Base-by-base conservation (phyloP, 2,797 vertebrate genomes). In the Numenius phaeopus region DNA sequence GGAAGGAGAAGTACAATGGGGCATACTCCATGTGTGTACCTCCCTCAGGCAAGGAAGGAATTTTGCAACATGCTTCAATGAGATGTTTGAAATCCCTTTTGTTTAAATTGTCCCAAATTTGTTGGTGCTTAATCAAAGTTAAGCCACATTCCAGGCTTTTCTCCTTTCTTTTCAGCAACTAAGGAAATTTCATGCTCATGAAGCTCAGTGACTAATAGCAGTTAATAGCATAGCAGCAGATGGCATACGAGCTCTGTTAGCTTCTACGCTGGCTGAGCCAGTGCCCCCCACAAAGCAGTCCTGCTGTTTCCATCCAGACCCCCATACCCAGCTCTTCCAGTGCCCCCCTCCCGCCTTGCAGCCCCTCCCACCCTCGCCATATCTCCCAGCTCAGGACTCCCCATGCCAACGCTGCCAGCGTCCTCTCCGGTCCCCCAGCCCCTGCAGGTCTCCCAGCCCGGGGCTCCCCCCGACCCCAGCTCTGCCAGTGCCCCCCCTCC, bases 21-120 rank as follows among this genome's bases (percentile, higher is more conserved):
- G 50, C 30, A 9, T 17, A 52, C 79, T 88, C 16, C 0, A 14
- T 82, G 58, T 66, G 58, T 49, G 55, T 88, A 75, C 87, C 72
- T 91, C 94, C 96, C 92, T 46, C 47, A 67, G 94, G 97, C 96
- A 86, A 93, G 66, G 70, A 94, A 94, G 55, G 91, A 95, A 92
- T 97, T 96, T 94, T 96, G 94, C 92, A 91, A 55, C 80, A 79
- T 44, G 91, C 91, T 88, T 96, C 92, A 91, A 77, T 70, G 87
- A 92, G 90, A 94, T 84, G 69, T 54, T 81, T 66, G 72, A 97
- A 96, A 95, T 94, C 94, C 82, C 84, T 95, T 91, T 96, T 97
- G 95, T 96, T 96, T 96, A 94, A 95, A 97, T 95, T 95, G 95
- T 94, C 96, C 94, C 92, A 96, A 83, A 97, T 96, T 97, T 96